Evolutionary conservation across 1,140 invertebrate genomes (phyloP).

Genomic region (Laupala kohalensis): DNA sequence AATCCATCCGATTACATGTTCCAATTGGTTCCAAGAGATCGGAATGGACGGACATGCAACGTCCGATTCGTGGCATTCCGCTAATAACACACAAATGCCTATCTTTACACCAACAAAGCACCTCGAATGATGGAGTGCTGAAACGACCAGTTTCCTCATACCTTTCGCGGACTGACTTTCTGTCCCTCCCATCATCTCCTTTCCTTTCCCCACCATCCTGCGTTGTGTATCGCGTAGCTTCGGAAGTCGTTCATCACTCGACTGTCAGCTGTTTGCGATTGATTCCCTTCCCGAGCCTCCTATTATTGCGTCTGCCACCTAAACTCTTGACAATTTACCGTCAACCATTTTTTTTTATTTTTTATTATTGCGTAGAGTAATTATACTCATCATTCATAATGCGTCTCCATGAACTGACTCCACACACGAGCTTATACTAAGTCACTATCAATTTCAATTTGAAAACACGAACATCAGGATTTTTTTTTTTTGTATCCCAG

Average conservation of each 20-base stretch:
- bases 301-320: not conserved
- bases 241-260: not conserved
- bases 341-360: no score
- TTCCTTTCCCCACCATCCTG: not conserved
- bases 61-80: not conserved
- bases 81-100: not conserved
- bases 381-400: not conserved
- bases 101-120: not conserved
- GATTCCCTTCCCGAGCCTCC: not conserved
- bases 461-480: not conserved
- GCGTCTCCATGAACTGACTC: not conserved
- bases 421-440: not conserved
- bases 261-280: not conserved
- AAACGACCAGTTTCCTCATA: not conserved
- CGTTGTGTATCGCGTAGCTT: not conserved
- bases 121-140: not conserved
- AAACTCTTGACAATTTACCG: not conserved
- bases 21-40: no score
- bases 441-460: not conserved
- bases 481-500: no score
- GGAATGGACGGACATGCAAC: no score
- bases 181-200: not conserved
- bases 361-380: not conserved
- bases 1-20: no score
- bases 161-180: no score